A percentile compares a stretch with the other conserved stretches of the same genome.
Conservation (phyloP, 2,888 invertebrate genomes). For the Nysson spinosus region DNA sequence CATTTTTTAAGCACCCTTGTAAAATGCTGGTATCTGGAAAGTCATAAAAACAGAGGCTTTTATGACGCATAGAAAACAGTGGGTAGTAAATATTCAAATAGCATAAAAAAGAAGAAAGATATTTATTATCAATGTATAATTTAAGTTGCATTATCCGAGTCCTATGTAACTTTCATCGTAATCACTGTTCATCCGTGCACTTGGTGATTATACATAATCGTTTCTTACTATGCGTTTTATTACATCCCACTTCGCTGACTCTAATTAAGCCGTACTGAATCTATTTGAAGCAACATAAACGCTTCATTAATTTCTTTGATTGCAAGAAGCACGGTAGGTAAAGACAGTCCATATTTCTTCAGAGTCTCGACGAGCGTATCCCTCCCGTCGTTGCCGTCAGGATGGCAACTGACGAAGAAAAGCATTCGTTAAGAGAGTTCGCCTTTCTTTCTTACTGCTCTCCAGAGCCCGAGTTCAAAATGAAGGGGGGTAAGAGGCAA, state of each 20-base stretch:
- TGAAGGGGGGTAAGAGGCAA: conserved; percentile 9
- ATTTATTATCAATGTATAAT: no score
- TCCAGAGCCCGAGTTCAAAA: conserved; percentile 30
- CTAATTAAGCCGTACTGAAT: conserved; percentile 42
- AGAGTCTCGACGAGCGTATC: conserved; percentile 6
- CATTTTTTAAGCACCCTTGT: no score
- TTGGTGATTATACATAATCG: conserved; percentile 17
- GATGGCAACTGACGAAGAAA: conserved; percentile 51
- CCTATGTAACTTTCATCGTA: not conserved
- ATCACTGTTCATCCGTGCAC: conserved; percentile 6
- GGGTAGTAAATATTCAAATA: no score
- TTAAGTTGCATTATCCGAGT: not conserved
- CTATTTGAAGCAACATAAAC: conserved; percentile 39
- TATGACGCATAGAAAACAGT: no score
- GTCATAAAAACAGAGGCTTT: no score
- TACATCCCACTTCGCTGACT: conserved; percentile 1
- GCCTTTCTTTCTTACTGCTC: conserved; percentile 41
- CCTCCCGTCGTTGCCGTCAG: no score
- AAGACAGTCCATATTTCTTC: conserved; percentile 39
- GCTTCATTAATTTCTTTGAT: conserved; percentile 54
- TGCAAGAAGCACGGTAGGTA: conserved; percentile 39
- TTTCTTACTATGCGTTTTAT: conserved; percentile 17
- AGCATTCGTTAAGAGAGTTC: conserved; percentile 54
- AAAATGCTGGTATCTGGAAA: no score
- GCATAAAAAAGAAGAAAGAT: no score